These are phyloP conservation scores for Tokudaia muenninki DNA, from an alignment of 2,797 vertebrate genomes.

Conservation along the genomic window DNA sequence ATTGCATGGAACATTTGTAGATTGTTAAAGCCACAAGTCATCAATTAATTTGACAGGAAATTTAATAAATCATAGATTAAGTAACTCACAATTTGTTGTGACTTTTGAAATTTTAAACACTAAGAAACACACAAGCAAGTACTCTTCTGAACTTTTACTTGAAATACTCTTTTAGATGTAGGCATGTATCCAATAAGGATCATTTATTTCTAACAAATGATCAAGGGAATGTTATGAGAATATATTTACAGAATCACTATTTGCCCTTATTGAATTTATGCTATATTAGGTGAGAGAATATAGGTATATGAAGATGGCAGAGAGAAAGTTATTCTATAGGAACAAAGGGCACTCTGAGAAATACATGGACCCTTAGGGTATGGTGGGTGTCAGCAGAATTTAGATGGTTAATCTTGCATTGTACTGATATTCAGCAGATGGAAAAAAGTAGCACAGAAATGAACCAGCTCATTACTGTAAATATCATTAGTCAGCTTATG, in stretches of 20 bases:
- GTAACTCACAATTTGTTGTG: neutral
- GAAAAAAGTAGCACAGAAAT: neutral
- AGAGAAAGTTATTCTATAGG: neutral
- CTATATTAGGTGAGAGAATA: neutral
- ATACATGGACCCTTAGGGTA: neutral
- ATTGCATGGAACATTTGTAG: neutral
- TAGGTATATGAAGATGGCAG: neutral
- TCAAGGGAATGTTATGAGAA: neutral
- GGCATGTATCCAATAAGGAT: neutral
- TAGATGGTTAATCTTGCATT: neutral
- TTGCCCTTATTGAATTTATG: neutral
- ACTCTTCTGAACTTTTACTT: constrained; percentile 11
- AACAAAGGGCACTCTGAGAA: neutral
- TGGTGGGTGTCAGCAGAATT: neutral
- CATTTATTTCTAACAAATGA: neutral
- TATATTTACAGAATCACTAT: neutral
- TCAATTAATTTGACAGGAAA: neutral
- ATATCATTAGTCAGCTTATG: constrained; percentile 33
- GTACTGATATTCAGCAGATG: neutral
- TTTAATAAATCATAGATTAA: neutral
- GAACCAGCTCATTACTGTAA: neutral
- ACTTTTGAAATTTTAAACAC: constrained; percentile 15
- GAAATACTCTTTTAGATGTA: neutral
- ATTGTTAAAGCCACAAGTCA: constrained; percentile 12
- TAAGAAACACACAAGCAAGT: neutral